These are phyloP conservation scores for Capromys pilorides DNA, from an alignment of 2,797 vertebrate species.

Conservation along the genomic window DNA sequence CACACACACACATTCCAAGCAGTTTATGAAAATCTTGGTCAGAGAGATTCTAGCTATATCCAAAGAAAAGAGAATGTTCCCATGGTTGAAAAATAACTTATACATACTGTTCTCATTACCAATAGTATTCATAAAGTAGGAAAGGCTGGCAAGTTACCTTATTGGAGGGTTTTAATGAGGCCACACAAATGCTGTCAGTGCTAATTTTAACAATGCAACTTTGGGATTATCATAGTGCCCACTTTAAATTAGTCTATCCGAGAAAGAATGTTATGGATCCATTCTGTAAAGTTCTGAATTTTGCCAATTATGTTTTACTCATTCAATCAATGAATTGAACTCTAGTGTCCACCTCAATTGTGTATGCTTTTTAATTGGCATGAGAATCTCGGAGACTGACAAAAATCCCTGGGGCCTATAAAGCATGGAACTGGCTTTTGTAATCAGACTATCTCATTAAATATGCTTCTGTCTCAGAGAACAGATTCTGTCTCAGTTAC, in stretches of 20 bases:
- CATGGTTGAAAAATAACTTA: not conserved
- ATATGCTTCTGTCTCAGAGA: not conserved
- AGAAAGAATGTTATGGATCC: not conserved
- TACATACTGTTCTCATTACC: not conserved
- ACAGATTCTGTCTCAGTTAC: too few relatives aligned
- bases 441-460: not conserved
- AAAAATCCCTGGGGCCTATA: not conserved
- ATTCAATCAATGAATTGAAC: not conserved
- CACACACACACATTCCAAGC: not conserved
- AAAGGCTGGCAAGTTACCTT: not conserved
- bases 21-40: not conserved
- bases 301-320: not conserved
- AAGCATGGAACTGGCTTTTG: not conserved
- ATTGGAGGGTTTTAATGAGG: not conserved
- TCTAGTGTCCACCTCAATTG: not conserved
- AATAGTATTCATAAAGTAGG: not conserved
- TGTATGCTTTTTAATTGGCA: conserved; percentile 7
- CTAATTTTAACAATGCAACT: not conserved
- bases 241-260: not conserved
- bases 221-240: not conserved
- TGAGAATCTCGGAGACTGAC: not conserved
- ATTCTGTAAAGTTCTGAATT: not conserved
- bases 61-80: not conserved
- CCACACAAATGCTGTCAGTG: not conserved
- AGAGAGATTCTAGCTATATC: not conserved